Percentiles rank a stretch among this genome's conserved stretches.
These are phyloP conservation scores for Pocillopora verrucosa DNA, from an alignment of 64 coral and sea anemone species.

Conservation along the genomic window DNA sequence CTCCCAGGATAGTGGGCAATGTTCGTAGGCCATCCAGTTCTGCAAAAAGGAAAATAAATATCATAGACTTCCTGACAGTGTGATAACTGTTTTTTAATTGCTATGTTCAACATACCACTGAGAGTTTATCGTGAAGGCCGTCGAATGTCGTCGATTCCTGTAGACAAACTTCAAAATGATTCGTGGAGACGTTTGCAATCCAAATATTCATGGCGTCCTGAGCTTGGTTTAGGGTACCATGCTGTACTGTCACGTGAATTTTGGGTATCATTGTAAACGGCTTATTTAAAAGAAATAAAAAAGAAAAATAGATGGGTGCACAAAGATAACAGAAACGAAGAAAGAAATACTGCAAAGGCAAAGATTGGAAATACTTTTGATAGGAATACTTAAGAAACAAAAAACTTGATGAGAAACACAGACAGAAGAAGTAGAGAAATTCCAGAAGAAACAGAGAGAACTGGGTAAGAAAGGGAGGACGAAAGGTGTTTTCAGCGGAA, in stretches of 20 bases:
- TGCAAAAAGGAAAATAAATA: no score
- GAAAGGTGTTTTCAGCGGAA: neutral
- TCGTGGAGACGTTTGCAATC: slow-evolving; percentile 13
- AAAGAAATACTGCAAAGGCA: neutral
- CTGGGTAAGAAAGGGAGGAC: neutral
- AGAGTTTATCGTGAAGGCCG: neutral
- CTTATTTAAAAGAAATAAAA: neutral
- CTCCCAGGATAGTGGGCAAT: no score
- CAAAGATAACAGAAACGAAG: neutral
- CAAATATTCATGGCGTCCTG: slow-evolving; percentile 31
- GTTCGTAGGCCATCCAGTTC: no score
- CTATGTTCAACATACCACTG: neutral
- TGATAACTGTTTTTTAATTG: no score
- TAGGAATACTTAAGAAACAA: no score
- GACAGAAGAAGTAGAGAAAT: no score
- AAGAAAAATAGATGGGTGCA: neutral
- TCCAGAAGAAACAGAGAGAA: no score
- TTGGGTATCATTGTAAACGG: neutral
- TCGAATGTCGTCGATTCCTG: slow-evolving; percentile 17
- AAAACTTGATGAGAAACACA: no score
- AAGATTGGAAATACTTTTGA: neutral
- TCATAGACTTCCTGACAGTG: no score
- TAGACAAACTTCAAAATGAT: neutral
- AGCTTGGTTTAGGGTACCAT: neutral
- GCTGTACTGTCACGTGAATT: neutral